Evolutionary conservation across 1,140 invertebrate genomes (phyloP), one percentile per base, ranked within the genome.

Genomic region (Homarus americanus): DNA sequence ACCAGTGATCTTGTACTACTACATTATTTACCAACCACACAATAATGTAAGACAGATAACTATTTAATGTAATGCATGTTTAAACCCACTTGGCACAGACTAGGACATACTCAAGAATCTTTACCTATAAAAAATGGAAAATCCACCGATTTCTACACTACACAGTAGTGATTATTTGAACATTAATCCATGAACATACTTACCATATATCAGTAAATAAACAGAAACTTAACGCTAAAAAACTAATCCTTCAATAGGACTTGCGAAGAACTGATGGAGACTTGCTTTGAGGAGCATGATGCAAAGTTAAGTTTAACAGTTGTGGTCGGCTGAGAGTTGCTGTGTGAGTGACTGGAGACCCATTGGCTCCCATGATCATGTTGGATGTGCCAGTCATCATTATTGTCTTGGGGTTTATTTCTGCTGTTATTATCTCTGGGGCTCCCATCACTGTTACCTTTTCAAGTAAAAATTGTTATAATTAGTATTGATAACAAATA

Each of bases 241-340:
- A 69, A 20, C 20, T 63, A 69, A 69, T 69, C 28, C 5, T 82
- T 58, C 41, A 82, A 58, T 36, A 63, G n/a, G 79, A 63, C 63
- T 82, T 82, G 49, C 79, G 79, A 58, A 82, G 79, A 36, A 82
- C 79, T 32, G 79, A 24, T 34, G 79, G 17, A 34, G 79, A 38
- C 28, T 32, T 36, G 49, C 17, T 28, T 53, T 36, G 53, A 20
- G 32, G 53, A 9, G 79, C 49, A 28, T 38, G 20, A 44, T 80
- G 78, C 9, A 82, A 53, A 15, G 79, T 82, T 10, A 82, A 58
- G 38, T 82, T 82, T 15, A 82, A 53, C 0, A 82, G 79, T 20
- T 82, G 79, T 63, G 79, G 44, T 32, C 36, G 79, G 15, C 49
- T 15, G 7, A 82, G 44, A 3, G 73, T 17, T 12, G 79, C 12